These are phyloP conservation scores for Onychostruthus taczanowskii DNA, from an alignment of 2,113 vertebrate genomes.

Conservation along the genomic window DNA sequence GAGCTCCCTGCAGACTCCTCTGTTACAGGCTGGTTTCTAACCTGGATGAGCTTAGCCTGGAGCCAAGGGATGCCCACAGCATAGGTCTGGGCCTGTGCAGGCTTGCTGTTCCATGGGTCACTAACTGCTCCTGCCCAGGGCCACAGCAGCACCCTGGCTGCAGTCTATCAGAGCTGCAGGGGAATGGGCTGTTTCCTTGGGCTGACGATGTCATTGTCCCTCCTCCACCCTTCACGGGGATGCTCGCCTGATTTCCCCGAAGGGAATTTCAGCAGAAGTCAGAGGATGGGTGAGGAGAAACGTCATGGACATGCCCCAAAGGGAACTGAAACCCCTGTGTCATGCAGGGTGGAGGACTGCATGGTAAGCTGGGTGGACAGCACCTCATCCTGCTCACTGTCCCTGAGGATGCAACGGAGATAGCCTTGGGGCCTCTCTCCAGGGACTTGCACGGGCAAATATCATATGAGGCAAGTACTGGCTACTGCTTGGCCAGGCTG, in stretches of 20 bases:
- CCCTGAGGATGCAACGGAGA: neutral
- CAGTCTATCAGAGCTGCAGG: neutral
- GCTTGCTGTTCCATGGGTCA: neutral
- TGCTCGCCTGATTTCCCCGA: neutral
- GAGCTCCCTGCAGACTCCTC: neutral
- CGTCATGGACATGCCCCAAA: accelerated
- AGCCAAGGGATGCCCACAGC: neutral
- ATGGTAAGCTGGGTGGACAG: neutral
- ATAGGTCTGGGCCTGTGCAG: neutral
- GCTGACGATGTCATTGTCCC: accelerated
- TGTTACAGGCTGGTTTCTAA: neutral
- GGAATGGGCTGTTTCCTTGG: neutral
- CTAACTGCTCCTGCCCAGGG: neutral
- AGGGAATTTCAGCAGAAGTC: neutral
- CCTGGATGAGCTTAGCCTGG: neutral
- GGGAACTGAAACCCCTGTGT: neutral
- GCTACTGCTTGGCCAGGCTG: neutral
- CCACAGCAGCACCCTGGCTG: neutral
- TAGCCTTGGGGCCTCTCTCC: neutral
- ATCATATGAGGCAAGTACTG: accelerated
- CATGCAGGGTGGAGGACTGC: neutral
- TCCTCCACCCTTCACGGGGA: accelerated
- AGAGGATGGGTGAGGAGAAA: neutral
- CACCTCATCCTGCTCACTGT: accelerated
- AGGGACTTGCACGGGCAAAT: neutral